A percentile compares a stretch with the other conserved stretches of the same genome.
phyloP scores from a whole-genome alignment of 2,888 invertebrate genomes.

The Agriopis marginaria region DNA sequence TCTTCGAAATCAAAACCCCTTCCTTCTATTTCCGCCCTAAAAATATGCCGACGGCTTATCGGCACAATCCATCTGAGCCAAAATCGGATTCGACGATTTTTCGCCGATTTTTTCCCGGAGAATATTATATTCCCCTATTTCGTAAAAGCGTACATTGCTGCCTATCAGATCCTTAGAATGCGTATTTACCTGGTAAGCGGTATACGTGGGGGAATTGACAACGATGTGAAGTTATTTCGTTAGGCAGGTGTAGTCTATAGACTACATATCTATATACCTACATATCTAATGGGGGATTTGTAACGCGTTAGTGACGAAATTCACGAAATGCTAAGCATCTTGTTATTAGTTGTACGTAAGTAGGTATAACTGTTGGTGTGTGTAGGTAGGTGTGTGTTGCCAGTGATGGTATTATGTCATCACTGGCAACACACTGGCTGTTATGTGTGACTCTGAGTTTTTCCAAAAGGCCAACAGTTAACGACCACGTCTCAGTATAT shows the following conservation, averaged over 20 bases:
- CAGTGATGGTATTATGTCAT: no score
- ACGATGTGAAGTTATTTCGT: constrained; percentile 18
- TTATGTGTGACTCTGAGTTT: no score
- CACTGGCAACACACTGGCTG: no score
- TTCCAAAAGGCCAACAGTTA: no score
- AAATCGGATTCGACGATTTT: constrained; percentile 43
- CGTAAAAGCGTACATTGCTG: constrained; percentile 30
- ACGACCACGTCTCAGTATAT: no score
- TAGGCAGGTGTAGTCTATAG: constrained; percentile 1
- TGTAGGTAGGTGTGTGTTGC: no score
- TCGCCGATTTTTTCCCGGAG: constrained; percentile 32
- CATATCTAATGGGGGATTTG: constrained; percentile 8
- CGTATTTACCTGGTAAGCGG: constrained; percentile 23
- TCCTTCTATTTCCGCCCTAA: constrained; percentile 38
- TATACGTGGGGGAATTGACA: constrained; percentile 28
- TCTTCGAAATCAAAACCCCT: constrained; percentile 33
- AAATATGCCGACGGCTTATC: constrained; percentile 46
- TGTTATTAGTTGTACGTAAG: not conserved
- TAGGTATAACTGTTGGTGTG: no score
- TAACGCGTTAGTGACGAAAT: not conserved
- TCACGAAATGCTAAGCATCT: constrained; percentile 5
- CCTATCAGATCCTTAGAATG: constrained; percentile 27
- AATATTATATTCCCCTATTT: constrained; percentile 45
- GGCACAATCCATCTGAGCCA: constrained; percentile 43
- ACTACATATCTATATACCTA: no score